Conservation (phyloP, 2,888 invertebrate species). For the Rhagium mordax region DNA sequence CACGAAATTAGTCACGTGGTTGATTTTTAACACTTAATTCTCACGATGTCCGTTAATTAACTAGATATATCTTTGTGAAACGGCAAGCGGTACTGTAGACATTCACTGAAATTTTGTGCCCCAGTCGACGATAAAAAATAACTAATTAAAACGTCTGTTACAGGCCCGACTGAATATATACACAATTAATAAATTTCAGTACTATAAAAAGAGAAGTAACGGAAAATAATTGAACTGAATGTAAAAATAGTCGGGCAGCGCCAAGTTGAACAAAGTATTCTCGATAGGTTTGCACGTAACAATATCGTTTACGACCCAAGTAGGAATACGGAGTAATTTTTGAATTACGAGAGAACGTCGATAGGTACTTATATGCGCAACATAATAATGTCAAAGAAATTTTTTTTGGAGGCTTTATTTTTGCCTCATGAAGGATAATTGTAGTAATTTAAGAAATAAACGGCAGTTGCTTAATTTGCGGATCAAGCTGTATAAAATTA, state of each 20-base stretch:
- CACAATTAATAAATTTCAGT: constrained; percentile 16
- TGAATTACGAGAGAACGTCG: not conserved
- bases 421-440: too few species aligned
- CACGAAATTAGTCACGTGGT: too few species aligned
- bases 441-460: too few species aligned
- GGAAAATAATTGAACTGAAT: constrained; percentile 35
- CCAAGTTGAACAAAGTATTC: constrained; percentile 20
- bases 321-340: not conserved
- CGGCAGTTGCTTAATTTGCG: too few species aligned
- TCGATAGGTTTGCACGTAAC: constrained; percentile 29
- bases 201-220: not conserved
- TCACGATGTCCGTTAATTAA: too few species aligned
- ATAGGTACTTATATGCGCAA: too few species aligned
- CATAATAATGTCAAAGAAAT: too few species aligned
- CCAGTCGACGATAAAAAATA: constrained; percentile 7
- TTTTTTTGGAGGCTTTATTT: too few species aligned
- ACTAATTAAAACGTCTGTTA: constrained; percentile 9
- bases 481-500: too few species aligned
- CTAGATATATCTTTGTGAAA: too few species aligned
- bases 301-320: not conserved
- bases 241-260: not conserved
- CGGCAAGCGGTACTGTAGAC: not conserved
- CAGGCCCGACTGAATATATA: not conserved
- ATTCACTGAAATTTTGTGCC: not conserved
- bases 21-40: too few species aligned